Conservation (phyloP, 37 sponge, comb jelly and placozoan species). For the Halisarca cf. caerulea region DNA sequence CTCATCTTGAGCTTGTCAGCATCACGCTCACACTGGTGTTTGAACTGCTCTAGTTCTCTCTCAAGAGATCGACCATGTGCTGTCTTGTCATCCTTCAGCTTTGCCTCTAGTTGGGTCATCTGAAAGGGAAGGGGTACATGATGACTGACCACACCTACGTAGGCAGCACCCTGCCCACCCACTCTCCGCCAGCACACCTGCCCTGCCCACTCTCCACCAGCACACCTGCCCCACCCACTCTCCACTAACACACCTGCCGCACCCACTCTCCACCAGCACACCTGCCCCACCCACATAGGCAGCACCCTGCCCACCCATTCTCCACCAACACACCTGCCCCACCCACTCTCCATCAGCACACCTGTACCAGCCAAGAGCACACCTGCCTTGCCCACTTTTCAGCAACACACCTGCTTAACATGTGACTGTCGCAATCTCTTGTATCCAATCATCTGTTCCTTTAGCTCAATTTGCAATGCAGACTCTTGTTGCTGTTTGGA, state of each 20-base stretch:
- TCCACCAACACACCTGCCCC: no score
- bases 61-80: constrained; percentile 68
- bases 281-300: no score
- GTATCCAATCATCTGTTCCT: constrained; percentile 94
- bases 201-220: background rate
- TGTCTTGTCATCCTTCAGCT: constrained; percentile 70
- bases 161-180: background rate
- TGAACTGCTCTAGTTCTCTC: constrained; percentile 83
- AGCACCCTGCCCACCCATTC: no score
- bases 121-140: constrained; percentile 14
- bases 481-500: constrained; percentile 84
- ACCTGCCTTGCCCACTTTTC: background rate
- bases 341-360: no score
- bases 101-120: constrained; percentile 84
- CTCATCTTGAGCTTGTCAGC: constrained; percentile 68
- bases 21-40: constrained; percentile 70
- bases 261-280: no score
- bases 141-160: background rate
- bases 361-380: no score
- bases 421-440: constrained; percentile 97
- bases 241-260: no score
- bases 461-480: constrained; percentile 85
- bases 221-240: background rate
- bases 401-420: constrained; percentile 73
- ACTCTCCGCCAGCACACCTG: background rate